These are phyloP conservation scores for Euwallacea similis DNA, from an alignment of 1,140 invertebrate genomes.

Conservation along the genomic window DNA sequence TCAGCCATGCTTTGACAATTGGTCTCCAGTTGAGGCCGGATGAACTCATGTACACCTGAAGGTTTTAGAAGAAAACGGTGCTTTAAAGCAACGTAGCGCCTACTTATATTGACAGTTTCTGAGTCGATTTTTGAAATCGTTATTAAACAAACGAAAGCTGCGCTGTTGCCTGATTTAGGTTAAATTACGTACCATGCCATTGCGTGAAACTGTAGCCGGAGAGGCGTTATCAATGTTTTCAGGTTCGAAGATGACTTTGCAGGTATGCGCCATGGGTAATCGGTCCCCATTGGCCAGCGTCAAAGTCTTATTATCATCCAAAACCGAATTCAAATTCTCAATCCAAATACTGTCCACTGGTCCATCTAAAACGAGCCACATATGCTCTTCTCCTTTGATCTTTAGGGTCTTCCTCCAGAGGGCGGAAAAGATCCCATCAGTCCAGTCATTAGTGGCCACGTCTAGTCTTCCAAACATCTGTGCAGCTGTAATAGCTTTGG, in stretches of 20 bases:
- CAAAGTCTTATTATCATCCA: constrained; percentile 93
- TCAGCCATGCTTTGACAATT: constrained; percentile 80
- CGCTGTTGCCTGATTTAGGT: not conserved
- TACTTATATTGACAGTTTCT: too few relatives aligned
- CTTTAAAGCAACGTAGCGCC: too few relatives aligned
- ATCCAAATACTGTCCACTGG: constrained; percentile 98
- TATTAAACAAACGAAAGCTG: not conserved
- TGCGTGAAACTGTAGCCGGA: constrained; percentile 92
- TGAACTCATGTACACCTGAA: constrained; percentile 87
- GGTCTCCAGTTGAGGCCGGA: constrained; percentile 92
- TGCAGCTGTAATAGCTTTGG: constrained; percentile 93
- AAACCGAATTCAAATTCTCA: constrained; percentile 94
- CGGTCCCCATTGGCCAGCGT: constrained; percentile 94
- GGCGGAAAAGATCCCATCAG: constrained; percentile 95
- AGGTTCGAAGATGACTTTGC: constrained; percentile 95
- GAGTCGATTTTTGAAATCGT: too few relatives aligned
- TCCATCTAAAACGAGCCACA: constrained; percentile 93
- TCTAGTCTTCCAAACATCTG: constrained; percentile 97
- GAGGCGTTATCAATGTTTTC: constrained; percentile 97
- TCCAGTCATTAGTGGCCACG: constrained; percentile 98
- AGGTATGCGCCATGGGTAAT: constrained; percentile 86
- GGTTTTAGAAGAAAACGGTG: not conserved
- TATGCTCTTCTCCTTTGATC: constrained; percentile 78
- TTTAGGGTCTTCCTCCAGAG: constrained; percentile 93
- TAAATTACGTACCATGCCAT: constrained; percentile 76